Base-by-base conservation (phyloP, 2,797 vertebrate genomes). In the Toxotes lorentzi region DNA sequence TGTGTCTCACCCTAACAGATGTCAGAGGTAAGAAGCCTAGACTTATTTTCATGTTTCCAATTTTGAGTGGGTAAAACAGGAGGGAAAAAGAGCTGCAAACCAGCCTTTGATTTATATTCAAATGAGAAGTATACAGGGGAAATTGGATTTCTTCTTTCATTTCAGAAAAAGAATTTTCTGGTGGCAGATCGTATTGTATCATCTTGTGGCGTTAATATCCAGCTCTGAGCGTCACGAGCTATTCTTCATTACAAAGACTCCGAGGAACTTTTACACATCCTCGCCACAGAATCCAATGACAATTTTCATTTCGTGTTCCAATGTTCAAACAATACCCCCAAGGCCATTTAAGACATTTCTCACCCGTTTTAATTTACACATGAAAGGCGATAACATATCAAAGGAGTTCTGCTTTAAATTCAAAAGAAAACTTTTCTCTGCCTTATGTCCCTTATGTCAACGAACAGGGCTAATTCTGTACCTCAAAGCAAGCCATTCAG, bases 91-190 rank as follows among this genome's bases (percentile, higher is more conserved):
- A 47, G 48, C 27, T 58, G 80, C 72, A 85, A 84, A 85, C 47
- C 77, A 73, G 71, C 75, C 70, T 87, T 81, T 89, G 89, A 91
- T 92, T 89, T 91, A 90, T 87, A 91, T 91, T 91, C 86, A 91
- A 91, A 91, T 91, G 88, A 90, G 87, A 79, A 76, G 82, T 88
- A 86, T 88, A 89, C 81, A 82, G 67, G 75, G 90, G 92, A 90
- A 93, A 93, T 91, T 91, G 90, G 91, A 91, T 91, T 92, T 85
- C 77, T 77, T 79, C 81, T 91, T 91, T 90, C 86, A 91, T 92
- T 90, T 88, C 73, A 76, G 78, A 89, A 78, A 89, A 91, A 81
- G 83, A 81, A 90, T 89, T 89, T 91, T 84, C 89, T 89, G 81
- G 82, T 81, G 75, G 88, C 85, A 79, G 84, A 89, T 86, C 17